These are phyloP conservation scores for Rhea pennata DNA, from an alignment of 2,113 vertebrate genomes.

Conservation along the genomic window DNA sequence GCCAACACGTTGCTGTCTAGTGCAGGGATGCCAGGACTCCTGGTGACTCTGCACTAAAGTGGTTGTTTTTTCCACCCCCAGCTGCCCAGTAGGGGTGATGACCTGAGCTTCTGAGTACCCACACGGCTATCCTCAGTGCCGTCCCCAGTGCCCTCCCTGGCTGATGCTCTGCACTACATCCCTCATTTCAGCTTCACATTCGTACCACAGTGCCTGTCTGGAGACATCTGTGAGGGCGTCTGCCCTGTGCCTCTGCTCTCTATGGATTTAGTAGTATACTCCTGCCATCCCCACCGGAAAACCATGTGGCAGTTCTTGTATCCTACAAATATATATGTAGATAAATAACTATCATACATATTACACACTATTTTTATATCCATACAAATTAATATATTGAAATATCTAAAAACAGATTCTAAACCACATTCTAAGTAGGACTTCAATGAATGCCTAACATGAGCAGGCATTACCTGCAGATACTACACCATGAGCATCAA, in stretches of 20 bases:
- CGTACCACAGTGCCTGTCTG: not conserved
- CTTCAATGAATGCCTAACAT: not conserved
- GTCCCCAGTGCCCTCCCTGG: not conserved
- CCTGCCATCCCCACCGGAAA: not conserved
- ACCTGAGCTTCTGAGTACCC: not conserved
- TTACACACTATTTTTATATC: not conserved
- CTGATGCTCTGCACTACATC: not conserved
- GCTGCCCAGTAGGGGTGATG: not conserved
- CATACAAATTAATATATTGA: not conserved
- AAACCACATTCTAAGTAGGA: not conserved
- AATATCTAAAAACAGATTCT: not conserved
- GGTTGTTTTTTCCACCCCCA: not conserved
- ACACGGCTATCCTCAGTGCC: not conserved
- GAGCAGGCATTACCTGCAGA: not conserved
- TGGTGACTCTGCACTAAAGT: not conserved
- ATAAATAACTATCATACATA: not conserved
- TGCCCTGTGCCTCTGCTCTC: not conserved
- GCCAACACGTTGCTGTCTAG: fast-evolving
- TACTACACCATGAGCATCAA: not conserved
- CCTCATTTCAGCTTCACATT: not conserved
- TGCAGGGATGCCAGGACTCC: not conserved
- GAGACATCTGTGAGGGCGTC: not conserved
- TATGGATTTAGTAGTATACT: not conserved
- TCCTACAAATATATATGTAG: not conserved
- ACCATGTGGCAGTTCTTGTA: not conserved